Evolutionary conservation across 1,140 invertebrate species (phyloP).

Genomic region (Rhagoletis pomonella): DNA sequence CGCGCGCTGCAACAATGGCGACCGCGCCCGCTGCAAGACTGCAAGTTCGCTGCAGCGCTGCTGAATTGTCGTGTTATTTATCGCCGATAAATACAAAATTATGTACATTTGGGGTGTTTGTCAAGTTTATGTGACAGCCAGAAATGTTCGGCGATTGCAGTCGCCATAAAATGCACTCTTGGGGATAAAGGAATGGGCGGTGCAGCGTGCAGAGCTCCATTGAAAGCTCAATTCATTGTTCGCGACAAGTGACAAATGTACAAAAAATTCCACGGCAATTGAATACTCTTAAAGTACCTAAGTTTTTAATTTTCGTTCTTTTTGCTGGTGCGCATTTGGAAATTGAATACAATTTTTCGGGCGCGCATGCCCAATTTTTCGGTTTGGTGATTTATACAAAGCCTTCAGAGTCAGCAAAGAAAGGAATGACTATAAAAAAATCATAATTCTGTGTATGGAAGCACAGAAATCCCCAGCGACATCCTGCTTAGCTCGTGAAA

Average conservation of each 20-base stretch:
- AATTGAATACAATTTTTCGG: not conserved
- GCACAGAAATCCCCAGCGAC: not conserved
- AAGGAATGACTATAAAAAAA: not conserved
- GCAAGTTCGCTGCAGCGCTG: not conserved
- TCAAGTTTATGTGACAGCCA: slow-evolving; percentile 26
- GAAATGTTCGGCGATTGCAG: not conserved
- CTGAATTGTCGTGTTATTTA: not conserved
- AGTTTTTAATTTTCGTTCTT: no score
- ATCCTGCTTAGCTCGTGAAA: not conserved
- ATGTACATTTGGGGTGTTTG: slow-evolving; percentile 6
- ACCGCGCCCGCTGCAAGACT: not conserved
- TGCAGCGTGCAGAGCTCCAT: not conserved
- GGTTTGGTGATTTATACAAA: not conserved
- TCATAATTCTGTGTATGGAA: not conserved
- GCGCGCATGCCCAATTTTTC: not conserved
- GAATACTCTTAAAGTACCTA: no score
- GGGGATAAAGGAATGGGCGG: not conserved
- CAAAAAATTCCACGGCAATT: no score
- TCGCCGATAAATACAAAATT: slow-evolving; percentile 9
- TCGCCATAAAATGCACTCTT: not conserved
- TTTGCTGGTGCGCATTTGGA: no score
- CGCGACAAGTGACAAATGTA: not conserved
- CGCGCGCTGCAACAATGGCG: not conserved
- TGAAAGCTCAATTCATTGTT: not conserved
- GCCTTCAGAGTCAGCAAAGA: not conserved